phyloP scores from a whole-genome alignment of 2,797 vertebrate genomes.

The Eulemur rubriventer region DNA sequence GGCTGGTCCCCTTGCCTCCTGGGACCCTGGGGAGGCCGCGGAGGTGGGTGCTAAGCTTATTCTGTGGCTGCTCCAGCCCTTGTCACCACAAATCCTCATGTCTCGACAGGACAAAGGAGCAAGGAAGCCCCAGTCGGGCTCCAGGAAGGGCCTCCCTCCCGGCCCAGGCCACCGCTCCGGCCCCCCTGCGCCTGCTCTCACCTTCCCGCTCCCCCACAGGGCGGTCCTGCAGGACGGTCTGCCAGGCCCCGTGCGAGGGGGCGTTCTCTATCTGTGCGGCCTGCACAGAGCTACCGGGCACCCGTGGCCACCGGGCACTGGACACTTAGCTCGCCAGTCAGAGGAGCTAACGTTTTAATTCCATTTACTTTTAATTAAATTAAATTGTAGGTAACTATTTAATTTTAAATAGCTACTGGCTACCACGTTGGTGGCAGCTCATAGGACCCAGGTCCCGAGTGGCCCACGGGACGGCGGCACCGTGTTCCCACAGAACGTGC shows the following conservation, averaged over 20 bases:
- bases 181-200: too few species aligned
- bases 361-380: neutral
- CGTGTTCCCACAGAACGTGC: too few species aligned
- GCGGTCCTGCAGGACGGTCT: accelerated
- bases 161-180: neutral
- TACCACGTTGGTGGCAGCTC: accelerated
- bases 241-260: too few species aligned
- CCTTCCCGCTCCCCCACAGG: neutral
- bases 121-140: neutral
- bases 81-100: neutral
- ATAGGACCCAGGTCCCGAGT: too few species aligned
- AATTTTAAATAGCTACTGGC: neutral
- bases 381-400: neutral
- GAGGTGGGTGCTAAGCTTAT: neutral
- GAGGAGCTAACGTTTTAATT: neutral
- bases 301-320: accelerated
- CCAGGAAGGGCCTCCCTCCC: neutral
- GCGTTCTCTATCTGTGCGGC: accelerated
- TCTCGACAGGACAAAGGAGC: neutral
- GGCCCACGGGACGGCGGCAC: accelerated
- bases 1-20: neutral
- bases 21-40: neutral
- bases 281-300: accelerated
- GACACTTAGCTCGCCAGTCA: neutral
- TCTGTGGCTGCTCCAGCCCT: neutral